Percentiles rank a stretch among this genome's conserved stretches.
Conservation (phyloP, 2,113 vertebrate genomes). For the Ginglymostoma cirratum region DNA sequence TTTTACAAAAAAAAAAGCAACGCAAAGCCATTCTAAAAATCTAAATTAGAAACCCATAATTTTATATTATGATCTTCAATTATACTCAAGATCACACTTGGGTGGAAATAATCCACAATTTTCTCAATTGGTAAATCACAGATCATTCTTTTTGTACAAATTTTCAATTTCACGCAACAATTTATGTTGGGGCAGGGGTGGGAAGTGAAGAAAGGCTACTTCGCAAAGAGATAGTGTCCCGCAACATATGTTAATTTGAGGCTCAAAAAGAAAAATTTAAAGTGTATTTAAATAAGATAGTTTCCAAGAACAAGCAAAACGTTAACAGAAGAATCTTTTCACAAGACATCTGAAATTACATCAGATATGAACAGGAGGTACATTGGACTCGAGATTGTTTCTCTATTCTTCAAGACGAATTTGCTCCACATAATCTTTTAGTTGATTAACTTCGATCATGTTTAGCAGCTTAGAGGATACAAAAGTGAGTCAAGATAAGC, state of each 20-base stretch:
- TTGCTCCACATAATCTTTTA: neutral
- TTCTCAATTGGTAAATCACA: neutral
- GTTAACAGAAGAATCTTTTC: neutral
- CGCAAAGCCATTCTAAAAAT: neutral
- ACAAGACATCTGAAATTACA: neutral
- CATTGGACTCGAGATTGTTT: neutral
- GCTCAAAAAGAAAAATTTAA: neutral
- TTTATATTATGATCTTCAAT: neutral
- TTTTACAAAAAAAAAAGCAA: neutral
- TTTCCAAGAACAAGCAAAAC: neutral
- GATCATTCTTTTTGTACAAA: neutral
- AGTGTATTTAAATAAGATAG: neutral
- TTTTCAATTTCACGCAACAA: neutral
- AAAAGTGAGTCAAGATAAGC: neutral
- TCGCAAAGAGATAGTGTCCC: neutral
- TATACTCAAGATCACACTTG: neutral
- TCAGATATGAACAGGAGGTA: neutral
- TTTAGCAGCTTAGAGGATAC: neutral
- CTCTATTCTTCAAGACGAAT: slow-evolving; percentile 12
- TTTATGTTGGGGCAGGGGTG: neutral
- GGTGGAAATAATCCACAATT: neutral
- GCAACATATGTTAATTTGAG: neutral
- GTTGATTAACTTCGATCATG: neutral
- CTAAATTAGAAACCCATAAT: neutral
- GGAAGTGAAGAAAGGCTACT: neutral